phyloP scores from a whole-genome alignment of 2,888 invertebrate genomes.

The Zygothrica quintamaculata region DNA sequence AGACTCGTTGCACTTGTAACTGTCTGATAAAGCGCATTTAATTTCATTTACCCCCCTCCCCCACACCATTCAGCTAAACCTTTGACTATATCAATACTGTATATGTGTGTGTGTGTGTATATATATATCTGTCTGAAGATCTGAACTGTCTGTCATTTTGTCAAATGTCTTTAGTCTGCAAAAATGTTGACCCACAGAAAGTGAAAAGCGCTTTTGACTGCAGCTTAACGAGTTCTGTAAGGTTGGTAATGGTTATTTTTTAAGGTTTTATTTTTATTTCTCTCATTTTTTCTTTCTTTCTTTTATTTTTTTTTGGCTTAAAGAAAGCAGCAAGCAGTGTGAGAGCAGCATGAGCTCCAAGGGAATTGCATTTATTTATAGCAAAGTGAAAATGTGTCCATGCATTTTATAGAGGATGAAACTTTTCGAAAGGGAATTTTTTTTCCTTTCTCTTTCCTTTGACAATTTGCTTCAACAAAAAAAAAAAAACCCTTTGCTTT shows the following conservation, averaged over 20 bases:
- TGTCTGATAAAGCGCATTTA: slow-evolving; percentile 37
- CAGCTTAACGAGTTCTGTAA: slow-evolving; percentile 52
- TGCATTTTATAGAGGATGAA: slow-evolving; percentile 2
- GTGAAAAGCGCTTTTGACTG: slow-evolving; percentile 47
- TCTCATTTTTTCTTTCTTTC: neutral
- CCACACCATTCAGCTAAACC: slow-evolving; percentile 19
- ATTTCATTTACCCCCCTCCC: slow-evolving; percentile 32
- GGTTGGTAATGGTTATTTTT: slow-evolving; percentile 18
- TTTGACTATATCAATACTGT: slow-evolving; percentile 61
- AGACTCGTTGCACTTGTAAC: too few relatives aligned
- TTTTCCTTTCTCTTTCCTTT: slow-evolving; percentile 8
- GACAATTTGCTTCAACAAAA: neutral
- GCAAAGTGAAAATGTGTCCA: neutral
- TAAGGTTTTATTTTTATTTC: neutral
- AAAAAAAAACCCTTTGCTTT: neutral
- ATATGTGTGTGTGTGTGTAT: neutral
- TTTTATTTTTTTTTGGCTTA: neutral
- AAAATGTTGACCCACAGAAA: slow-evolving; percentile 52
- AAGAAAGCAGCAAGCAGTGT: slow-evolving; percentile 1
- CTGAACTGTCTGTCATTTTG: slow-evolving; percentile 26
- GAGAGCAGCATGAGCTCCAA: neutral
- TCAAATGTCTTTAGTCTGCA: slow-evolving; percentile 15
- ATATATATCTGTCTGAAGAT: slow-evolving; percentile 3
- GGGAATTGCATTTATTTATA: neutral
- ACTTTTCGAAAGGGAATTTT: slow-evolving; percentile 5